Base-by-base conservation (phyloP, 2,888 invertebrate genomes). In the Yponomeuta malinellus region DNA sequence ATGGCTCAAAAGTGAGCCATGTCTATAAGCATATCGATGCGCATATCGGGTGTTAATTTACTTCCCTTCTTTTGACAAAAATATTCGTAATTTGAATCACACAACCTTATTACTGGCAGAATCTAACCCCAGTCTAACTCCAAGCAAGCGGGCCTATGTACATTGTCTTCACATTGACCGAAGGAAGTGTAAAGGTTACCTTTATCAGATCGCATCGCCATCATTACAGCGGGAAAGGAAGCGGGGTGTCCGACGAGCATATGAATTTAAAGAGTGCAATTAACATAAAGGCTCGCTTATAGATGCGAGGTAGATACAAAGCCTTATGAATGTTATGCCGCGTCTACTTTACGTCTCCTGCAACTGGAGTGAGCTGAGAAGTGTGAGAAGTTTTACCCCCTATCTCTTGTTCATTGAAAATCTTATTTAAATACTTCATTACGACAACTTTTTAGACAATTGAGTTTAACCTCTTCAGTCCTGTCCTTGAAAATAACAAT, bases 111-210 rank as follows among this genome's bases (percentile, higher is more conserved):
- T 43, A 5, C 9, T 43, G 43, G 43, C 8, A 8, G 8, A 43
- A 43, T 43, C 43, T 43, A 43, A 43, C 9, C 6, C 43, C 43
- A 8, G 43, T 8, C 43, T 75, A 76, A 75, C 76, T 77, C 81
- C 73, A 74, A 76, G 78, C 76, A 75, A 75, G 73, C 74, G 66
- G 70, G 63, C 52, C 67, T 70, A 72, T 72, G 59, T 72, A 70
- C 85, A 84, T 81, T 83, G 79, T 81, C 83, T 80, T 31, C 10
- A 65, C 65, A 70, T 64, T 65, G 29, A 31, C 65, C n/a, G 37
- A 29, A 84, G 88, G 89, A 87, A 90, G 90, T 90, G 86, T 88
- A 90, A 90, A 91, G 91, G 90, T 91, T 88, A 84, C 78, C 82
- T 82, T 85, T 88, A 90, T 89, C 88, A 81, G 86, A 87, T 88